Evolutionary conservation across 2,797 vertebrate species (phyloP).

Genomic region (Erethizon dorsatum): DNA sequence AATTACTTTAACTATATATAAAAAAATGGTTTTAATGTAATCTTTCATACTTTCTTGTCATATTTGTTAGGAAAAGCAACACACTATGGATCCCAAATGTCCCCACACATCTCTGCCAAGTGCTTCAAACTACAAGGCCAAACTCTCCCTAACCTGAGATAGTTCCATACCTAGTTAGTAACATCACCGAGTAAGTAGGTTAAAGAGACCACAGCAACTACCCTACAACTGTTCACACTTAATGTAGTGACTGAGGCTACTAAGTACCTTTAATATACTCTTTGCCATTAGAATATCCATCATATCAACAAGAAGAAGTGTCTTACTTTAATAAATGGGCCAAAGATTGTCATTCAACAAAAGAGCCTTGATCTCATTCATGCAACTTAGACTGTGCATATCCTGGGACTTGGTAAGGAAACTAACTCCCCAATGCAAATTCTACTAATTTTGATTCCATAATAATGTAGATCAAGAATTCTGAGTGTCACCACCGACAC

Average conservation of each 20-base stretch:
- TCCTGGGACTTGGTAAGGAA: neutral
- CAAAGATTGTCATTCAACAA: neutral
- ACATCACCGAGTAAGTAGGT: neutral
- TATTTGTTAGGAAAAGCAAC: neutral
- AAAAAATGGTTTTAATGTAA: neutral
- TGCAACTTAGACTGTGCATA: neutral
- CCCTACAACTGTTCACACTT: neutral
- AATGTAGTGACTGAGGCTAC: neutral
- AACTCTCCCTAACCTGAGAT: neutral
- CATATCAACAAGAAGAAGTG: neutral
- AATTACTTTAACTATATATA: neutral
- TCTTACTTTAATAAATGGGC: neutral
- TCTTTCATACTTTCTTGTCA: neutral
- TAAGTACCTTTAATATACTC: neutral
- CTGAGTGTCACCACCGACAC: rapidly evolving
- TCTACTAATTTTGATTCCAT: neutral
- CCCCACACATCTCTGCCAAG: neutral
- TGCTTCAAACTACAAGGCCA: neutral
- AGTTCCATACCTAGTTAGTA: neutral
- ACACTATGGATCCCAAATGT: rapidly evolving
- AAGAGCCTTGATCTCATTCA: neutral
- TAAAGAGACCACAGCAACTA: neutral
- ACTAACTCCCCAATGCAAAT: neutral
- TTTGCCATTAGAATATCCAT: neutral
- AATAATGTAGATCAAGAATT: neutral